A percentile compares a stretch with the other conserved stretches of the same genome.
Evolutionary conservation across 2,888 invertebrate species (phyloP).

Genomic region (Galeopsomyia nigrocyanea): DNA sequence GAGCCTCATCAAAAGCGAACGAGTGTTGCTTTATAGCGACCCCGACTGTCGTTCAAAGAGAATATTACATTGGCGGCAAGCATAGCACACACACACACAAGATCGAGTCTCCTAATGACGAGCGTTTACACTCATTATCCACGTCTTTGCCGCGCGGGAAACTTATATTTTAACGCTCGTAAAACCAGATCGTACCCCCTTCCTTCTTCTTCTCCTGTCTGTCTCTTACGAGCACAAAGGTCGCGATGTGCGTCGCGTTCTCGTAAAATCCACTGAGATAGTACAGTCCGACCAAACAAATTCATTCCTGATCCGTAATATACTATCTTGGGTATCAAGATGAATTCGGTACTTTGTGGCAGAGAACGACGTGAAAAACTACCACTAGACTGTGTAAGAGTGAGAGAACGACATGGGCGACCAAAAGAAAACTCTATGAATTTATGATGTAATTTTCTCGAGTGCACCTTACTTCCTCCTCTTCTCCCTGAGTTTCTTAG

Average conservation of each 20-base stretch:
- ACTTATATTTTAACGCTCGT: conserved; percentile 61
- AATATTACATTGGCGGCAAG: conserved; percentile 14
- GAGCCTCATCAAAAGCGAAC: no score
- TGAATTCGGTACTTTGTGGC: no score
- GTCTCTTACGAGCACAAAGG: no score
- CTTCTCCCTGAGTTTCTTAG: conserved; percentile 11
- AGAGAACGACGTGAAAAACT: conserved; percentile 8
- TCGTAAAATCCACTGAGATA: no score
- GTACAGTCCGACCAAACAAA: no score
- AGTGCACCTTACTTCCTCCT: conserved; percentile 21
- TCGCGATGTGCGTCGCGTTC: no score
- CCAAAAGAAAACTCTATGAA: conserved; percentile 40
- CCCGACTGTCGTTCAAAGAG: no score
- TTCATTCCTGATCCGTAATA: no score
- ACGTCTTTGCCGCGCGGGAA: conserved; percentile 57
- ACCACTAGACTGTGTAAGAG: conserved; percentile 17
- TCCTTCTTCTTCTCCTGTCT: no score
- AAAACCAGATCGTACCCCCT: conserved; percentile 51
- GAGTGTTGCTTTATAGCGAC: conserved; percentile 6
- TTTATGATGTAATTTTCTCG: conserved; percentile 51
- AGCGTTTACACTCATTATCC: conserved; percentile 60
- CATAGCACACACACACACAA: conserved; percentile 37
- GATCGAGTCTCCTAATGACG: conserved; percentile 56
- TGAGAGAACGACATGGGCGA: conserved; percentile 3
- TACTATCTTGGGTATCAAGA: no score